phyloP scores from a whole-genome alignment of 2,797 vertebrate genomes.

The Ciconia nigra region DNA sequence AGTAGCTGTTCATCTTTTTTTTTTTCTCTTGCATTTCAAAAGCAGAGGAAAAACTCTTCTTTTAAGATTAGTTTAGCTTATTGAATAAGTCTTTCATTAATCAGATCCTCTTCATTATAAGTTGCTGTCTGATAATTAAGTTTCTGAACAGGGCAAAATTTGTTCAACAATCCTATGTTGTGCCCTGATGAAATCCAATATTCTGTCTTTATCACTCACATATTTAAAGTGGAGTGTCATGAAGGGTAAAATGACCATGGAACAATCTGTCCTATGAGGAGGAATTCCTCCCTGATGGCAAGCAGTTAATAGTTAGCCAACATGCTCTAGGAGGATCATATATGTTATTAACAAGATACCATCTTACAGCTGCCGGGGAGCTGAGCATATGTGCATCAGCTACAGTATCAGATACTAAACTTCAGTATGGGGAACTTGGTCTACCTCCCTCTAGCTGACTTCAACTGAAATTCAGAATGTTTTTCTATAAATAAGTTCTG shows the following conservation, averaged over 20 bases:
- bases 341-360: neutral
- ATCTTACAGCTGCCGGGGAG: neutral
- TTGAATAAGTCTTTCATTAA: neutral
- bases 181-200: neutral
- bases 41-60: neutral
- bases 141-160: neutral
- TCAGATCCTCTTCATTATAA: neutral
- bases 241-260: neutral
- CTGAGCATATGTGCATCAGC: neutral
- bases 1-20: neutral
- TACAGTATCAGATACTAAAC: neutral
- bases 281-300: neutral
- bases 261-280: neutral
- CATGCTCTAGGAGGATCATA: neutral
- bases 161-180: neutral
- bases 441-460: neutral
- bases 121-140: neutral
- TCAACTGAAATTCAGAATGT: neutral
- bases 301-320: neutral
- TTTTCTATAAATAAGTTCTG: neutral
- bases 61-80: neutral
- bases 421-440: neutral
- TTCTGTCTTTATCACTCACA: neutral
- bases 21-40: neutral
- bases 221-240: neutral